These are phyloP conservation scores for Heliocidaris tuberculata DNA, from an alignment of 35 echinoderm and acorn worm species.

Conservation along the genomic window DNA sequence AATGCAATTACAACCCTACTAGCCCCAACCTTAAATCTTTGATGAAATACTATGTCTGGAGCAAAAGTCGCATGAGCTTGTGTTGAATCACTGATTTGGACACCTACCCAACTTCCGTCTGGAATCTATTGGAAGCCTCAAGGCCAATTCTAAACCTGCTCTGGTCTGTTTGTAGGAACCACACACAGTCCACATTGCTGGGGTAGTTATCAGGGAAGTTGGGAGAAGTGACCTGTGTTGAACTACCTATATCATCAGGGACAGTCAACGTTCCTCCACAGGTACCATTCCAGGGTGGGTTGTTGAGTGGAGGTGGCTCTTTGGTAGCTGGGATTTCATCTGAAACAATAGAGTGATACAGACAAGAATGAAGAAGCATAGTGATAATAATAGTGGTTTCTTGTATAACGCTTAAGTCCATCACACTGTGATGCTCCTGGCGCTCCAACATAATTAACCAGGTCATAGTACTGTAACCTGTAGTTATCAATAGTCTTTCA, in stretches of 20 bases:
- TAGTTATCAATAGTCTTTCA: not conserved
- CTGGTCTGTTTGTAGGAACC: constrained; percentile 48
- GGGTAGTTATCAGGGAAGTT: constrained; percentile 58
- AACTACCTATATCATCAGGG: constrained; percentile 4
- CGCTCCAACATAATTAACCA: too few relatives aligned
- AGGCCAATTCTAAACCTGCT: not conserved
- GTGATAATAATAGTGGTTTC: too few relatives aligned
- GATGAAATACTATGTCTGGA: too few relatives aligned
- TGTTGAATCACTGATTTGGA: not conserved
- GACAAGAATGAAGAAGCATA: not conserved
- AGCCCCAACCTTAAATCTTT: too few relatives aligned
- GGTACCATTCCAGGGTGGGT: not conserved
- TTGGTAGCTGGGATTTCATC: constrained; percentile 38
- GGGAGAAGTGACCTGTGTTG: constrained; percentile 47
- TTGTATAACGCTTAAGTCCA: too few relatives aligned
- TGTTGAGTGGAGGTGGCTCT: not conserved
- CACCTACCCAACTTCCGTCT: not conserved
- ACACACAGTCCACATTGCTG: constrained; percentile 56
- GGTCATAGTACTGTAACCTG: not conserved
- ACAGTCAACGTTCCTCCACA: constrained; percentile 63
- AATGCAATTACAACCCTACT: too few relatives aligned
- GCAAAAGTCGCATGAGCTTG: too few relatives aligned
- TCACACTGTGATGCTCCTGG: too few relatives aligned
- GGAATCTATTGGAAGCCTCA: not conserved
- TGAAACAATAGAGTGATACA: not conserved